Evolutionary conservation across 2,888 invertebrate species (phyloP).

Genomic region (Auanema freiburgensis): DNA sequence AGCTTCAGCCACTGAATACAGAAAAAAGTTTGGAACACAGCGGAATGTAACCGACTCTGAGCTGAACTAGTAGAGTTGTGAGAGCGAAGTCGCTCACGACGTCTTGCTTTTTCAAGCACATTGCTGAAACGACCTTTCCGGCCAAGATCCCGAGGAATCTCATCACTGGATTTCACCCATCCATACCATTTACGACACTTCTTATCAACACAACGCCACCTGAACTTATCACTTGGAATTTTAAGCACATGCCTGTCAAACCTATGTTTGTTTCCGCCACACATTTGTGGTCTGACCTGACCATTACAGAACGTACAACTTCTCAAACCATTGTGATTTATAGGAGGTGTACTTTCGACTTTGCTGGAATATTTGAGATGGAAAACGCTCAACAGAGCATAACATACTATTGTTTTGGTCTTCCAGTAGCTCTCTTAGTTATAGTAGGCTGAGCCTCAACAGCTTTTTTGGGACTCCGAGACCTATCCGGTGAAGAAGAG

Average conservation of each 20-base stretch:
- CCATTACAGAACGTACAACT: slow-evolving; percentile 46
- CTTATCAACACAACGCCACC: slow-evolving; percentile 63
- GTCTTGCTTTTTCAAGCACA: slow-evolving; percentile 6
- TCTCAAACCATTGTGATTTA: slow-evolving; percentile 37
- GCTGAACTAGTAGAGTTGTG: no score
- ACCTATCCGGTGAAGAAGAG: slow-evolving; percentile 12
- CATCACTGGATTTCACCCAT: slow-evolving; percentile 59
- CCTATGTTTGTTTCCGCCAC: slow-evolving; percentile 40
- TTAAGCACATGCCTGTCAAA: not conserved
- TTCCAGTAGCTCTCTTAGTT: slow-evolving; percentile 18
- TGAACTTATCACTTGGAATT: slow-evolving; percentile 15
- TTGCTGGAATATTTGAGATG: slow-evolving; percentile 29
- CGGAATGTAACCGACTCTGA: no score
- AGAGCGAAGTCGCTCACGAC: not conserved
- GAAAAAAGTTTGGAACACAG: no score
- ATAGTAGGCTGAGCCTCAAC: slow-evolving; percentile 4
- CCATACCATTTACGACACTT: slow-evolving; percentile 63
- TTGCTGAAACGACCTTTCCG: slow-evolving; percentile 32
- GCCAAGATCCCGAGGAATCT: slow-evolving; percentile 57
- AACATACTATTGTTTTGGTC: slow-evolving; percentile 36
- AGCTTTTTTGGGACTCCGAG: slow-evolving; percentile 6
- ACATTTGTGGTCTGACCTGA: slow-evolving; percentile 55
- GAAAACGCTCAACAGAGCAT: not conserved
- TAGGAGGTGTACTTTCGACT: slow-evolving; percentile 52
- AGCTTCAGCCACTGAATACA: slow-evolving; percentile 5